A percentile compares a stretch with the other conserved stretches of the same genome.
phyloP scores from a whole-genome alignment of 2,113 vertebrate species.

The Perognathus longimembris region DNA sequence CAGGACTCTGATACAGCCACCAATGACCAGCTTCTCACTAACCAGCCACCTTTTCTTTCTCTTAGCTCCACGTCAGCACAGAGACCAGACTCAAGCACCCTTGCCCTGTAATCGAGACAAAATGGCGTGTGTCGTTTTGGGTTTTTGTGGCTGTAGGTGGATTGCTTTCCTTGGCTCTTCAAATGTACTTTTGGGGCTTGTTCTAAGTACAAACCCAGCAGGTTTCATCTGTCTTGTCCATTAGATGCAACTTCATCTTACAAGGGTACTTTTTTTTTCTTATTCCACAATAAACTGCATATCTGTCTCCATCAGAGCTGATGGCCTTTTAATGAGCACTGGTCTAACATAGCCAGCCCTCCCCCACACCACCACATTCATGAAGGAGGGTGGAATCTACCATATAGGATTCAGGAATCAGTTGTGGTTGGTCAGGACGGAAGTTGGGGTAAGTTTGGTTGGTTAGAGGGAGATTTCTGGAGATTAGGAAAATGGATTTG shows the following conservation, averaged over 20 bases:
- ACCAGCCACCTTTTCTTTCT: slow-evolving; percentile 81
- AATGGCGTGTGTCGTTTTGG: slow-evolving; percentile 83
- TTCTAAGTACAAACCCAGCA: slow-evolving; percentile 81
- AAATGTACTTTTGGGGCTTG: slow-evolving; percentile 83
- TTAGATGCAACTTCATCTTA: slow-evolving; percentile 71
- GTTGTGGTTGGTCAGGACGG: slow-evolving; percentile 76
- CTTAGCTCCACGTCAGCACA: slow-evolving; percentile 80
- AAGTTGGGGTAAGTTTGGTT: slow-evolving; percentile 75
- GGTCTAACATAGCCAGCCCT: slow-evolving; percentile 78
- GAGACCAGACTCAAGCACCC: slow-evolving; percentile 83
- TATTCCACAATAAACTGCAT: slow-evolving; percentile 81
- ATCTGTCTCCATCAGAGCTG: slow-evolving; percentile 69
- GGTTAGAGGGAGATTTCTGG: slow-evolving; percentile 80
- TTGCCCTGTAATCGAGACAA: slow-evolving; percentile 80
- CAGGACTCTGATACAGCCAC: slow-evolving; percentile 78
- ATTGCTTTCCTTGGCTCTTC: slow-evolving; percentile 81
- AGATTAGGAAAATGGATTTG: slow-evolving; percentile 86
- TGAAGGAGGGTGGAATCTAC: slow-evolving; percentile 70
- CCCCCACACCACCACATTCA: slow-evolving; percentile 52
- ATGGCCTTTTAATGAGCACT: slow-evolving; percentile 75
- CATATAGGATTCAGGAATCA: slow-evolving; percentile 84
- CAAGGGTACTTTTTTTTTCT: slow-evolving; percentile 76
- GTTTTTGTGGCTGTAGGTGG: slow-evolving; percentile 75
- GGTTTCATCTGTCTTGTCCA: slow-evolving; percentile 82
- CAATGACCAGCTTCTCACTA: slow-evolving; percentile 68